phyloP scores from a whole-genome alignment of 2,888 invertebrate genomes.

The Lasioglossum lativentre region DNA sequence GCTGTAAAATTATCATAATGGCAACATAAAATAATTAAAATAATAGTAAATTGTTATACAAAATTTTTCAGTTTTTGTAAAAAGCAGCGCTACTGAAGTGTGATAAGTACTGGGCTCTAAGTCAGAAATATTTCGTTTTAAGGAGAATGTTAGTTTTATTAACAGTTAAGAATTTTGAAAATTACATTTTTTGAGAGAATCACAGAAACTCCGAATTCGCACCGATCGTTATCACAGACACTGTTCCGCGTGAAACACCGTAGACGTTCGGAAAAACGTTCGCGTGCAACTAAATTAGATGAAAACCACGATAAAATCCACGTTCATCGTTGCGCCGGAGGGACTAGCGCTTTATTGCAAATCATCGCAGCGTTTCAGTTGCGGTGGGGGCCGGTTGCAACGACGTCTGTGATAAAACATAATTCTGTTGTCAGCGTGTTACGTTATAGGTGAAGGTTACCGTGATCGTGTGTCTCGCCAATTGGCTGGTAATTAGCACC shows the following conservation, averaged over 20 bases:
- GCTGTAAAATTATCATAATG: background rate
- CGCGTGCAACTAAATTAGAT: slow-evolving; percentile 13
- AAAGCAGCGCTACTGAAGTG: background rate
- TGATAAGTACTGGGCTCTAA: background rate
- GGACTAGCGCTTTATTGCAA: slow-evolving; percentile 20
- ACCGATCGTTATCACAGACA: background rate
- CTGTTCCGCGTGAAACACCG: background rate
- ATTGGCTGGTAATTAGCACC: slow-evolving; percentile 9
- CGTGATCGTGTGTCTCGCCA: slow-evolving; percentile 37
- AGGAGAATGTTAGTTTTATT: background rate
- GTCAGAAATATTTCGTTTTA: background rate
- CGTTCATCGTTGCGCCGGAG: background rate
- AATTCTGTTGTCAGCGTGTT: slow-evolving; percentile 32
- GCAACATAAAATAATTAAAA: no score
- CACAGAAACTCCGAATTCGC: slow-evolving; percentile 3
- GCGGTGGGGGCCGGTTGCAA: slow-evolving; percentile 42
- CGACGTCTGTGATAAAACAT: slow-evolving; percentile 46
- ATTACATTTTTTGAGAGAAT: no score
- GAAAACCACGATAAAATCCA: slow-evolving; percentile 16
- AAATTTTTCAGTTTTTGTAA: background rate
- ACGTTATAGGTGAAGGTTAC: slow-evolving; percentile 60
- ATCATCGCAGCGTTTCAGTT: slow-evolving; percentile 14
- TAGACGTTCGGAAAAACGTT: background rate
- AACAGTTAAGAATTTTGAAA: no score
- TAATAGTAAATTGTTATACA: background rate